Evolutionary conservation across 2,113 vertebrate species (phyloP), one percentile per base, ranked within the genome.

Genomic region (Pan troglodytes): DNA sequence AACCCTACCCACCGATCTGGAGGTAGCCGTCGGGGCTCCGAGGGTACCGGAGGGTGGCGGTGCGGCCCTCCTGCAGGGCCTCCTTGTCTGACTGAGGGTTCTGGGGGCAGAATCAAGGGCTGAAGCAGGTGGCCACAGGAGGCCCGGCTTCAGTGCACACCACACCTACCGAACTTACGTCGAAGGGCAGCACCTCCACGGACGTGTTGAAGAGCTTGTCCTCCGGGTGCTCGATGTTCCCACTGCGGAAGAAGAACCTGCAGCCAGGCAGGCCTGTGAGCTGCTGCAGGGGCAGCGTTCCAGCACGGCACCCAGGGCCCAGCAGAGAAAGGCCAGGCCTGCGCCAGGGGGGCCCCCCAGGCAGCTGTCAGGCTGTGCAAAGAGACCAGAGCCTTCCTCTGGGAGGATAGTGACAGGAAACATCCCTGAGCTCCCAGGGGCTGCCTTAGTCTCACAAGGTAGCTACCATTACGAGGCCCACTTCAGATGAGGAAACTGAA

Each of bases 121-220:
- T 97, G 59, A 23, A 82, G 73, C n/a, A 2, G 16, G 40, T 40
- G 79, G 78, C 59, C 35, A 20, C 13, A 18, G 73, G 57, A 52
- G 12, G 40, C 6, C 59, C 0, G 18, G 70, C 25, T 52, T 32
- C 92, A 22, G 87, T 13, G 59, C 93, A 80, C 95, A 87, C 92
- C 43, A 1, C 20, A 22, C 11, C 30, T 0, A 0, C 16, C 45
- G 61, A 18, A 99, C 99, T 99, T 98, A 99, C 99, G 0, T 99
- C 99, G 10, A 99, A 99, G 0, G 99, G 99, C 97, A 99, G 98
- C 97, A 99, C 99, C 98, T 99, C 99, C 97, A 99, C 99, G 0
- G 99, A 99, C 0, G 99, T 99, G 98, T 99, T 99, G 99, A 99
- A 99, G 50, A 99, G 99, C 98, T 99, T 99, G 98, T 99, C 99